Evolutionary conservation across 1,140 invertebrate genomes (phyloP).

Genomic region (Euwallacea similis): DNA sequence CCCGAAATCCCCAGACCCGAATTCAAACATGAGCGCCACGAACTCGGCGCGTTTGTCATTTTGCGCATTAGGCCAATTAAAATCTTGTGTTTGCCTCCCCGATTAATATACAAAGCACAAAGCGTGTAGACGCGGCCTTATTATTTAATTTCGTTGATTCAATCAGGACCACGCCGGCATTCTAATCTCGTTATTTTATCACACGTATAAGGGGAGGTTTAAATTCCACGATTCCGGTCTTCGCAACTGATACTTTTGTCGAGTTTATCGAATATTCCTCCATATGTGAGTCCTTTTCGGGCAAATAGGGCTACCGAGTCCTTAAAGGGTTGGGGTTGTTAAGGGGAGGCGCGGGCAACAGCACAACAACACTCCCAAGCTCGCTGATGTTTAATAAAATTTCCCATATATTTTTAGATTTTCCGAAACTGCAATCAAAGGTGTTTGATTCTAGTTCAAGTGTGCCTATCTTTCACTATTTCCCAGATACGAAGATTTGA

Average conservation of each 20-base stretch:
- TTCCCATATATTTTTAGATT: too few relatives aligned
- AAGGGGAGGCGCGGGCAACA: too few relatives aligned
- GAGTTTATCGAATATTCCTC: neutral
- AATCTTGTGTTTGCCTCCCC: conserved; percentile 23
- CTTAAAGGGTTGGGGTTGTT: too few relatives aligned
- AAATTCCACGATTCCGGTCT: neutral
- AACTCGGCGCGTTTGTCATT: conserved; percentile 23
- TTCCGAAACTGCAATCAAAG: too few relatives aligned
- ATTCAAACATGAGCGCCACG: conserved; percentile 12
- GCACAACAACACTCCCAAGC: too few relatives aligned
- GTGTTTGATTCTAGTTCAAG: too few relatives aligned
- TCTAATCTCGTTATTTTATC: conserved; percentile 30
- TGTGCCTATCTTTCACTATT: too few relatives aligned
- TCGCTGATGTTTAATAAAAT: too few relatives aligned
- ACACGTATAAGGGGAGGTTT: neutral
- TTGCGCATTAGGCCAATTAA: conserved; percentile 26
- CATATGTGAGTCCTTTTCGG: too few relatives aligned
- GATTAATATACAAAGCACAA: conserved; percentile 33
- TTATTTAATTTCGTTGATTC: conserved; percentile 33
- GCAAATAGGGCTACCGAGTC: too few relatives aligned
- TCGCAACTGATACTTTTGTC: neutral
- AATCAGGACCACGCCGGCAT: conserved; percentile 18
- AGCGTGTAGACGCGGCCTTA: conserved; percentile 27
- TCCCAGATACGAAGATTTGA: too few relatives aligned
- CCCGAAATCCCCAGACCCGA: conserved; percentile 1